Percentiles rank a stretch among this genome's conserved stretches.
Conservation (phyloP, 2,888 invertebrate genomes). For the Chelonus formosanus region DNA sequence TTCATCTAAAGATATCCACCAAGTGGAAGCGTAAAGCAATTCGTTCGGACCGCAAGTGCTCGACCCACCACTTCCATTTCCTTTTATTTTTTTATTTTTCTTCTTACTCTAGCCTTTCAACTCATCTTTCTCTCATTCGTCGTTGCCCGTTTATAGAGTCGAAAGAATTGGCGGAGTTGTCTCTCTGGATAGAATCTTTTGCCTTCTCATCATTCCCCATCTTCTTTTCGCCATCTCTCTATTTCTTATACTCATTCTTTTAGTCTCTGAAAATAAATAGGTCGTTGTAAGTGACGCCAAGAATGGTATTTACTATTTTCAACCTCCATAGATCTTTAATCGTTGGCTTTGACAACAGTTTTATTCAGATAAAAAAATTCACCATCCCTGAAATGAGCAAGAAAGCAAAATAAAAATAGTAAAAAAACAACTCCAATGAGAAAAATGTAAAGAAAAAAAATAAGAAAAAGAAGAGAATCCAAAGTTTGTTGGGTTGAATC, state of each 20-base stretch:
- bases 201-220: not conserved
- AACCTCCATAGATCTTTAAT: constrained; percentile 20
- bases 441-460: no score
- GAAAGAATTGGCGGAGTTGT: constrained; percentile 20
- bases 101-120: not conserved
- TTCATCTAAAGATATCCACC: constrained; percentile 32
- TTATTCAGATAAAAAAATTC: no score
- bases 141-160: constrained; percentile 26
- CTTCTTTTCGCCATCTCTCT: constrained; percentile 7
- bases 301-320: constrained; percentile 42
- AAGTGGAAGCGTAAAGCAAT: constrained; percentile 33
- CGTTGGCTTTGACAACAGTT: not conserved
- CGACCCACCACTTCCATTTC: constrained; percentile 27
- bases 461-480: constrained; percentile 20
- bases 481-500: constrained; percentile 25
- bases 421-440: no score
- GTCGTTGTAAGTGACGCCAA: constrained; percentile 32
- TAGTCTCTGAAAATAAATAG: constrained; percentile 39
- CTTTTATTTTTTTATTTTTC: constrained; percentile 23
- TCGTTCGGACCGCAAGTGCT: constrained; percentile 30
- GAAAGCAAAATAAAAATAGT: no score
- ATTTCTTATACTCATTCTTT: constrained; percentile 2
- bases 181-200: constrained; percentile 16
- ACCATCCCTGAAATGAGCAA: no score
- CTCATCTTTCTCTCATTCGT: constrained; percentile 16